These are phyloP conservation scores for Tachina lurida DNA, from an alignment of 2,888 invertebrate genomes.

Conservation along the genomic window DNA sequence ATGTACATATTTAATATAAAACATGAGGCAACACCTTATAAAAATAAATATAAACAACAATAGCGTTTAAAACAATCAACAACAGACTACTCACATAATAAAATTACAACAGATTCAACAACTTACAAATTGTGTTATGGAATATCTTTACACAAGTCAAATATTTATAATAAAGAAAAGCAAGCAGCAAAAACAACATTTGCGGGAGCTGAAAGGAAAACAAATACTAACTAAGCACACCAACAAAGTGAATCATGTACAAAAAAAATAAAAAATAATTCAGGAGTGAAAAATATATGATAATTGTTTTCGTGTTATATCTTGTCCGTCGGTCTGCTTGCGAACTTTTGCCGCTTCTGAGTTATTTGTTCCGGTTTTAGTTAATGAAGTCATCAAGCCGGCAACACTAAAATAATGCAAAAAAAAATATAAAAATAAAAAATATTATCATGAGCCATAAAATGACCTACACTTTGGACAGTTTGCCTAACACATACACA, in stretches of 20 bases:
- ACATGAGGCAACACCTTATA: not conserved
- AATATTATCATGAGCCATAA: not conserved
- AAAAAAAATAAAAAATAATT: not conserved
- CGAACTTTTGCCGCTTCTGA: constrained; percentile 31
- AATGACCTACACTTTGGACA: not conserved
- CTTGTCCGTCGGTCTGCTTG: constrained; percentile 21
- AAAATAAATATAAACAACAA: too few relatives aligned
- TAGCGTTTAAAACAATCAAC: too few relatives aligned
- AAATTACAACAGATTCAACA: too few relatives aligned
- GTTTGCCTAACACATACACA: too few relatives aligned
- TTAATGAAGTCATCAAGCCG: constrained; percentile 19
- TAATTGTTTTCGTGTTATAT: not conserved
- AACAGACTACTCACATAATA: too few relatives aligned
- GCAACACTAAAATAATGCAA: not conserved
- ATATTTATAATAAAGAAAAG: too few relatives aligned
- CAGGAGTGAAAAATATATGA: not conserved
- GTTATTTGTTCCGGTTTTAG: constrained; percentile 49
- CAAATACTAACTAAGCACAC: not conserved
- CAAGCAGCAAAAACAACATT: too few relatives aligned
- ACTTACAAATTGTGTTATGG: too few relatives aligned
- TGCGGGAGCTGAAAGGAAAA: too few relatives aligned
- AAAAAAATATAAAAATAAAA: not conserved
- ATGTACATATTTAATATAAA: not conserved
- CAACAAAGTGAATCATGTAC: not conserved
- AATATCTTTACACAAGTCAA: too few relatives aligned